Conservation (phyloP, 2,113 vertebrate genomes). For the Trochalopteron elliotii region DNA sequence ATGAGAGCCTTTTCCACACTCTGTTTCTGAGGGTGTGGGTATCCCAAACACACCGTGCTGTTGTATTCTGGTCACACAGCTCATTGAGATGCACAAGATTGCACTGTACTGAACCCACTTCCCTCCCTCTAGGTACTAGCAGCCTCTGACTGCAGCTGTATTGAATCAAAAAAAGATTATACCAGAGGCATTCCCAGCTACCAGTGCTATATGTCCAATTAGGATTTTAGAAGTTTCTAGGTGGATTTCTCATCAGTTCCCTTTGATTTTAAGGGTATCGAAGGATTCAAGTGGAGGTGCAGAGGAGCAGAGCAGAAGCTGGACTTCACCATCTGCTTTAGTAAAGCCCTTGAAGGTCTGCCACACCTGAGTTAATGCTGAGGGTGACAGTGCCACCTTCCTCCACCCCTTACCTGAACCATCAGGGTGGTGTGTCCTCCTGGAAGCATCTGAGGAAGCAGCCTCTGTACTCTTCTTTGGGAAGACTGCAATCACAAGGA, state of each 20-base stretch:
- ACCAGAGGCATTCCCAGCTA: background rate
- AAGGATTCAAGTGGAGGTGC: background rate
- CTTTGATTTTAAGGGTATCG: background rate
- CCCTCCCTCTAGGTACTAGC: background rate
- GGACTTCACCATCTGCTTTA: background rate
- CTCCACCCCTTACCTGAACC: background rate
- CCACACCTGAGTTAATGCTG: background rate
- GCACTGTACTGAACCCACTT: background rate
- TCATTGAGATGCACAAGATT: fast-evolving
- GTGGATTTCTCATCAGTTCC: background rate
- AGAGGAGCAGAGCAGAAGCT: background rate
- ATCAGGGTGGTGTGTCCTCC: background rate
- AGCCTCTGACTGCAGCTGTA: background rate
- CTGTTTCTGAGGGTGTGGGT: background rate
- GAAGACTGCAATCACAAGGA: background rate
- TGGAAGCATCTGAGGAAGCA: background rate
- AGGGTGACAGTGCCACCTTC: background rate
- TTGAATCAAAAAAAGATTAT: background rate
- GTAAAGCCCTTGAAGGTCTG: background rate
- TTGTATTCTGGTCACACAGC: background rate
- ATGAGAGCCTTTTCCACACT: background rate
- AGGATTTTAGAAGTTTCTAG: background rate
- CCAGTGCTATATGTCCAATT: background rate
- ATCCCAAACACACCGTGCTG: background rate
- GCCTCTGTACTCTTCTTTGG: background rate